These are phyloP conservation scores for Drosophila arawakana DNA, from an alignment of 1,140 invertebrate species.

Conservation along the genomic window DNA sequence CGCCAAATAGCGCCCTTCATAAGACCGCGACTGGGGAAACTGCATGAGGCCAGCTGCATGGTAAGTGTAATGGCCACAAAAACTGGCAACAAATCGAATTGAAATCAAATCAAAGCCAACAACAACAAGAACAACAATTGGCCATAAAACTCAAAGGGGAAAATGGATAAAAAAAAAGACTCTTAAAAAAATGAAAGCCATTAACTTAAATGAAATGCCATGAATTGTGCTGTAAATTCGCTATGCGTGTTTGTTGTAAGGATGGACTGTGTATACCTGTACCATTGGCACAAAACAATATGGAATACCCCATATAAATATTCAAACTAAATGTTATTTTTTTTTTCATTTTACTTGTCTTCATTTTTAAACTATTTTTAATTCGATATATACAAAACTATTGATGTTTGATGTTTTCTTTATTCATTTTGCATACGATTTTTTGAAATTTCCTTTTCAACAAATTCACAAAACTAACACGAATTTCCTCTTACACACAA, in stretches of 20 bases:
- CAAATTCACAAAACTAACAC: conserved; percentile 59
- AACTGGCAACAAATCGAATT: neutral
- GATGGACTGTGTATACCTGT: conserved; percentile 58
- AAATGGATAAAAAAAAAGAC: neutral
- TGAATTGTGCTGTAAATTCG: conserved; percentile 75
- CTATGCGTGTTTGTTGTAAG: conserved; percentile 80
- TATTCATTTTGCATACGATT: conserved; percentile 55
- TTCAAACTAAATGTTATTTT: neutral
- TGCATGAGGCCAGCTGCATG: conserved; percentile 98
- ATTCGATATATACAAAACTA: conserved; percentile 5
- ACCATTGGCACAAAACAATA: conserved; percentile 51
- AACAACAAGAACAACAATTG: neutral
- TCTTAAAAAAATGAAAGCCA: neutral
- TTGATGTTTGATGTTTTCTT: conserved; percentile 64
- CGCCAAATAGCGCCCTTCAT: conserved; percentile 97
- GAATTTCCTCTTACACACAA: conserved; percentile 6
- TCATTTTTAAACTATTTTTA: conserved; percentile 14
- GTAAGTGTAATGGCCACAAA: conserved; percentile 87
- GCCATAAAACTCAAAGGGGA: conserved; percentile 14
- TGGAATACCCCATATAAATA: conserved; percentile 5
- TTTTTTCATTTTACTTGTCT: neutral
- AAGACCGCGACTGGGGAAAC: conserved; percentile 95
- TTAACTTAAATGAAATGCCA: conserved; percentile 28
- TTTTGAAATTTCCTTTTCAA: conserved; percentile 46
- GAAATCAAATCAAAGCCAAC: neutral